phyloP scores from a whole-genome alignment of 2,113 vertebrate species.

The Dipodomys stephensi region DNA sequence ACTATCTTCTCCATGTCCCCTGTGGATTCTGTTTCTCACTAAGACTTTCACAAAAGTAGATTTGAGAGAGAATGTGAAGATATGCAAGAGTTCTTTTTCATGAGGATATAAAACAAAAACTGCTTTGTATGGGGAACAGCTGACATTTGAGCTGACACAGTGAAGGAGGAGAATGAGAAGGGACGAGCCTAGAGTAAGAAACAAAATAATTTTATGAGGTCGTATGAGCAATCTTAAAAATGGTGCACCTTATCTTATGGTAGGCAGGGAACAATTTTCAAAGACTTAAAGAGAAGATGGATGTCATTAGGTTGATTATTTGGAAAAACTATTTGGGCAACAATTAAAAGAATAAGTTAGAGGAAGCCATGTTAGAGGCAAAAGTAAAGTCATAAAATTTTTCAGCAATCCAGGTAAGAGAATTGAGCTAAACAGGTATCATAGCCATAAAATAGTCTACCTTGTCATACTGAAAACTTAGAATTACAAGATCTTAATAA shows the following conservation, averaged over 20 bases:
- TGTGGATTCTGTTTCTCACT: slow-evolving; percentile 44
- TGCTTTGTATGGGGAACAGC: not conserved
- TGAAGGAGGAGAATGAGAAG: not conserved
- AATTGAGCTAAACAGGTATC: not conserved
- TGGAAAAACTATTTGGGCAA: slow-evolving; percentile 31
- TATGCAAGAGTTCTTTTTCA: not conserved
- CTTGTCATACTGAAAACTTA: not conserved
- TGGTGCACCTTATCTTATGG: not conserved
- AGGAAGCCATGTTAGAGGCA: not conserved
- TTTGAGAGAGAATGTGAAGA: not conserved
- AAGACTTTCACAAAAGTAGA: slow-evolving; percentile 13
- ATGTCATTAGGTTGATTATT: slow-evolving; percentile 29
- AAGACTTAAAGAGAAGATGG: not conserved
- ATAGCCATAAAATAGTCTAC: not conserved
- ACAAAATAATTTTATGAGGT: not conserved
- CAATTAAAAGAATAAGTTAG: slow-evolving; percentile 20
- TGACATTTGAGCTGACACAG: not conserved
- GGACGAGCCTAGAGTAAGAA: not conserved
- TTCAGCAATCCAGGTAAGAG: not conserved
- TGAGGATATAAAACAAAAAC: not conserved
- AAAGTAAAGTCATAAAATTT: not conserved
- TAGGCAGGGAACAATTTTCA: not conserved
- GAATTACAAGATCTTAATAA: not conserved
- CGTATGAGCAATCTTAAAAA: not conserved
- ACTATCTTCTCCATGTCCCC: not conserved